phyloP scores from a whole-genome alignment of 2,797 vertebrate species.

The Poecilia velifera region DNA sequence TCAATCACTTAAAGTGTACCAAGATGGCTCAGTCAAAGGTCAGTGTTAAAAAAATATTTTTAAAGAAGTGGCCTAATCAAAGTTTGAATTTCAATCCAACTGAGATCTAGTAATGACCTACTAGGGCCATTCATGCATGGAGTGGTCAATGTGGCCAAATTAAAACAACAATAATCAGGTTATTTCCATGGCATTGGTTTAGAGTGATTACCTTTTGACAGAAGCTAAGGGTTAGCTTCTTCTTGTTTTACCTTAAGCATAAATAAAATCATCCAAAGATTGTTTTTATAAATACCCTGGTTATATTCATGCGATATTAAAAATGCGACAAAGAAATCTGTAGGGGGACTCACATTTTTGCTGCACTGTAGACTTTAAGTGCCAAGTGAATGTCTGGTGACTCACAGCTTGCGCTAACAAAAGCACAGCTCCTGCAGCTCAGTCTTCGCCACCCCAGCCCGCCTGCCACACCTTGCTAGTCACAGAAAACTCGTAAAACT shows the following conservation, averaged over 20 bases:
- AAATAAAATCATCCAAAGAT: not conserved
- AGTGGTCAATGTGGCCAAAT: not conserved
- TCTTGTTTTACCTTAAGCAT: not conserved
- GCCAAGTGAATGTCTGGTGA: constrained; percentile 17
- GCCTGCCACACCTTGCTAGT: constrained; percentile 15
- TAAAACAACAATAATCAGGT: not conserved
- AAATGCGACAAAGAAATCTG: not conserved
- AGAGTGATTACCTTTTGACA: not conserved
- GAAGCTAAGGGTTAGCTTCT: not conserved
- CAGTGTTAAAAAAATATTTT: too few species aligned
- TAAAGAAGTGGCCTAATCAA: not conserved
- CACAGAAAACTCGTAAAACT: constrained; percentile 37
- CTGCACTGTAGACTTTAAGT: constrained; percentile 12
- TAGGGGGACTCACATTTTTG: not conserved
- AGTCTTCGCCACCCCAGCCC: not conserved
- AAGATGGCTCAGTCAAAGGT: not conserved
- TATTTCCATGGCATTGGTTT: not conserved
- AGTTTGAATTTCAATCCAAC: not conserved
- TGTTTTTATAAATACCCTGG: not conserved
- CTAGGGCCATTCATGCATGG: not conserved
- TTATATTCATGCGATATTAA: not conserved
- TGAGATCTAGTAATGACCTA: not conserved
- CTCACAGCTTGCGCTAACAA: constrained; percentile 42
- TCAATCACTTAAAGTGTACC: not conserved
- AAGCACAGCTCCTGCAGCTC: constrained; percentile 73